Evolutionary conservation across 2,888 invertebrate genomes (phyloP), one percentile per base, ranked within the genome.

Genomic region (Andrena bicolor): DNA sequence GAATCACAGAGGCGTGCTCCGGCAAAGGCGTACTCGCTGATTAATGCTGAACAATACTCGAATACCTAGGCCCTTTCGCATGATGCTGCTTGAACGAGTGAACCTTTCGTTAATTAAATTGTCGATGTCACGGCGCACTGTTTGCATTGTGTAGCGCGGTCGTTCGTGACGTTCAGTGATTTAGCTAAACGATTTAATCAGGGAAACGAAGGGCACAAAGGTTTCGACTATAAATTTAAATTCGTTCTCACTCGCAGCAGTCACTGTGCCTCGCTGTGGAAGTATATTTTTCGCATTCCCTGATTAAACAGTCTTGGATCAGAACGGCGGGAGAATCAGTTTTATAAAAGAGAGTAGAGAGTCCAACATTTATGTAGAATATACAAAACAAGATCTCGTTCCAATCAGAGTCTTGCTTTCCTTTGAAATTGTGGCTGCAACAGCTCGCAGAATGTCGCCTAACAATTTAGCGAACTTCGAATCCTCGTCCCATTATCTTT

Each of bases 161-260:
- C n/a, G 26, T 26, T 16, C 41, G 41, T 23, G 32, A 32, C 48
- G n/a, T 48, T 20, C 60, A 28, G 8, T 48, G 58, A 26, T 30
- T 60, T 20, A 13, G 20, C 28, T 48, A 32, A 71, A 13, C 48
- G 28, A 28, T 60, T 60, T 60, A 71, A 71, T 70, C 41, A 58
- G 35, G n/a, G 4, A 16, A 8, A 69, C n/a, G 23, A 32, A 28
- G n/a, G 35, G 51, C 16, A 66, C 66, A 66, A 66, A 51, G 51
- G 51, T 28, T 20, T 66, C 10, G 28, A n/a, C 5, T 30, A 20
- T 35, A 20, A 51, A 8, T 28, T 20, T 35, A 20, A 51, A 8
- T 28, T 20, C 56, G 13, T 41, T 41, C 20, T 63, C 41, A 41
- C 41, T 41, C 41, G 41, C 41, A 0, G 41, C 41, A 41, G 41